Percentiles rank a stretch among this genome's conserved stretches.
Evolutionary conservation across 2,113 vertebrate species (phyloP).

Genomic region (Vireo altiloquus): DNA sequence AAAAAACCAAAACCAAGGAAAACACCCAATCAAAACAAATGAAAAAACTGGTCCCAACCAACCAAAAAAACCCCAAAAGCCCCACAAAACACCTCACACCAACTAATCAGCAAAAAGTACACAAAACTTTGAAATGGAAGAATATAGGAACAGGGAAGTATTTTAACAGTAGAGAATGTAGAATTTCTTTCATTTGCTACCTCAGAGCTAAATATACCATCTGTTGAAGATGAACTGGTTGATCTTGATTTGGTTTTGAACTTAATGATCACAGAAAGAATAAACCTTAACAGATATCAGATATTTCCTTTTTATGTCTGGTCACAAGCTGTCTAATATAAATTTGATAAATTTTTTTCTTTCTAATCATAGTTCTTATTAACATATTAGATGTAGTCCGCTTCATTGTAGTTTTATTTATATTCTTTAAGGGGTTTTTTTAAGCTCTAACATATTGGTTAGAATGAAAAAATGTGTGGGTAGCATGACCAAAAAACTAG

Average conservation of each 20-base stretch:
- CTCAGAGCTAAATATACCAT: background rate
- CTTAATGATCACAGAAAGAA: background rate
- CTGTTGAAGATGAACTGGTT: background rate
- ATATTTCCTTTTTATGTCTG: background rate
- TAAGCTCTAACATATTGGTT: background rate
- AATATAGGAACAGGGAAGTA: background rate
- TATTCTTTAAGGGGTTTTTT: background rate
- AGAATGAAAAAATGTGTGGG: background rate
- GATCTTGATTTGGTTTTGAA: background rate
- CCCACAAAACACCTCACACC: background rate
- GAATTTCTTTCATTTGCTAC: background rate
- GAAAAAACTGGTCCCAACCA: rapidly evolving
- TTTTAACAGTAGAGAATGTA: background rate
- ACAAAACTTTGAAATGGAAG: background rate
- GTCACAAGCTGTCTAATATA: background rate
- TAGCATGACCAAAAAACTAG: background rate
- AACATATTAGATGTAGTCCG: background rate
- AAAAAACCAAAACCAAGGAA: background rate
- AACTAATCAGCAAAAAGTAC: background rate
- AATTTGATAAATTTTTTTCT: background rate
- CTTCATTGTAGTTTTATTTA: background rate
- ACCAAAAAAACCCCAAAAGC: background rate
- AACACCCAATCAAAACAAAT: background rate
- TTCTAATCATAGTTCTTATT: background rate
- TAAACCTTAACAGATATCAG: background rate